A percentile compares a stretch with the other conserved stretches of the same genome.
Evolutionary conservation across 2,113 vertebrate species (phyloP).

Genomic region (Epinephelus fuscoguttatus): DNA sequence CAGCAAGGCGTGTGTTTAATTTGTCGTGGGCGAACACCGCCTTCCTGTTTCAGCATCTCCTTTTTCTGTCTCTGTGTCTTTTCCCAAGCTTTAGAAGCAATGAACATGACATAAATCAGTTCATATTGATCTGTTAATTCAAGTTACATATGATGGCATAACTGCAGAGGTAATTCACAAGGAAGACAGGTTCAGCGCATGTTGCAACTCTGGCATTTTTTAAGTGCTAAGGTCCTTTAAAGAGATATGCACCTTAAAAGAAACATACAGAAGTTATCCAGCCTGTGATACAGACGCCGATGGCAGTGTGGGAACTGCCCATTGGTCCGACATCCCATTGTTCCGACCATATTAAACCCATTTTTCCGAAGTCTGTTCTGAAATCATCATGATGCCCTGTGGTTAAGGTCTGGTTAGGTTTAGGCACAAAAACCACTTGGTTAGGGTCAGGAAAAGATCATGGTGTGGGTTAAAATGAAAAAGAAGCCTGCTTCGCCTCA

Average conservation of each 20-base stretch:
- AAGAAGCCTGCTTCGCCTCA: no score
- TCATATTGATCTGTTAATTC: constrained; percentile 12
- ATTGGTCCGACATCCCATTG: no score
- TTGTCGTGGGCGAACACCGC: constrained; percentile 20
- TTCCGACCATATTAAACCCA: no score
- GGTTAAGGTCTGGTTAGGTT: no score
- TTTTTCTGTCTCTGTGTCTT: constrained; percentile 1
- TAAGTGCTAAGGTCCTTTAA: background rate
- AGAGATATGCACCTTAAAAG: background rate
- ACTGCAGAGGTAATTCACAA: background rate
- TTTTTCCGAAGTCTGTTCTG: no score
- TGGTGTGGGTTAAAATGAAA: no score
- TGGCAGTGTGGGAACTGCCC: no score
- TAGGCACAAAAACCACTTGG: no score
- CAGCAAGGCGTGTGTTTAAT: constrained; percentile 30
- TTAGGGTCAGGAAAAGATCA: no score
- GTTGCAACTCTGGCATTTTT: background rate
- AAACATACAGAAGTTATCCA: background rate
- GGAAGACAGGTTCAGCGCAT: background rate
- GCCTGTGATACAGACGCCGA: background rate
- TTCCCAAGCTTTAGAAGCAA: background rate
- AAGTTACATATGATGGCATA: background rate
- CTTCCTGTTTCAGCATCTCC: constrained; percentile 21
- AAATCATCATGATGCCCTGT: no score
- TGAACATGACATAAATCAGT: constrained; percentile 31